phyloP scores from a whole-genome alignment of 2,113 vertebrate genomes.

The Xyliphius kryptos region DNA sequence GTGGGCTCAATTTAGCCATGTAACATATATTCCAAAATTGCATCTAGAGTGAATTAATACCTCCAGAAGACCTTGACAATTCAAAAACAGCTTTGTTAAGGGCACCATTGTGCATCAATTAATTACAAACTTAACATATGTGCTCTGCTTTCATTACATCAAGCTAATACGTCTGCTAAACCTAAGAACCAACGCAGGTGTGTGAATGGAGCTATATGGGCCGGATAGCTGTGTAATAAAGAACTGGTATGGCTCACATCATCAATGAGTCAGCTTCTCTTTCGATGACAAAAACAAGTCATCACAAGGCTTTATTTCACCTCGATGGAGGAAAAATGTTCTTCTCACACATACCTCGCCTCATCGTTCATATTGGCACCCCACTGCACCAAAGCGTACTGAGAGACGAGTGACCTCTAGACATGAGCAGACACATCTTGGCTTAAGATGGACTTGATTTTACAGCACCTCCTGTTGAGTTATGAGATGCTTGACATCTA shows the following conservation, averaged over 20 bases:
- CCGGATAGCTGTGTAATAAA: no score
- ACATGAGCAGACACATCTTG: conserved; percentile 29
- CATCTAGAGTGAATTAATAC: conserved; percentile 13
- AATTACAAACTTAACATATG: conserved; percentile 8
- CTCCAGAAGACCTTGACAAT: conserved; percentile 22
- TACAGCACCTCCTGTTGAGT: conserved; percentile 42
- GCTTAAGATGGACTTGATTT: conserved; percentile 41
- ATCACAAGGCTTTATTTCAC: conserved; percentile 18
- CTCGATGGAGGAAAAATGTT: conserved; percentile 17
- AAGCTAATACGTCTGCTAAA: no score
- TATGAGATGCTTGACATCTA: conserved; percentile 43
- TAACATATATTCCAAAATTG: conserved; percentile 5
- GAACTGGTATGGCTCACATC: no score
- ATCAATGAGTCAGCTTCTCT: neutral
- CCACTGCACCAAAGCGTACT: conserved; percentile 16
- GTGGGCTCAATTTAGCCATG: conserved; percentile 10
- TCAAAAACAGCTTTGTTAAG: conserved; percentile 23
- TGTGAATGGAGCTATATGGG: no score
- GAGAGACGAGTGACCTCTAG: conserved; percentile 33
- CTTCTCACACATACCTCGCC: conserved; percentile 1
- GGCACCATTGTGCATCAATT: conserved; percentile 19
- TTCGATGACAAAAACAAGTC: conserved; percentile 17
- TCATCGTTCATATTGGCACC: conserved; percentile 22
- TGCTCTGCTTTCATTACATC: conserved; percentile 10
- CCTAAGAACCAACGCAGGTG: no score